These are phyloP conservation scores for Blastobasis adustella DNA, from an alignment of 2,888 invertebrate genomes.

Conservation along the genomic window DNA sequence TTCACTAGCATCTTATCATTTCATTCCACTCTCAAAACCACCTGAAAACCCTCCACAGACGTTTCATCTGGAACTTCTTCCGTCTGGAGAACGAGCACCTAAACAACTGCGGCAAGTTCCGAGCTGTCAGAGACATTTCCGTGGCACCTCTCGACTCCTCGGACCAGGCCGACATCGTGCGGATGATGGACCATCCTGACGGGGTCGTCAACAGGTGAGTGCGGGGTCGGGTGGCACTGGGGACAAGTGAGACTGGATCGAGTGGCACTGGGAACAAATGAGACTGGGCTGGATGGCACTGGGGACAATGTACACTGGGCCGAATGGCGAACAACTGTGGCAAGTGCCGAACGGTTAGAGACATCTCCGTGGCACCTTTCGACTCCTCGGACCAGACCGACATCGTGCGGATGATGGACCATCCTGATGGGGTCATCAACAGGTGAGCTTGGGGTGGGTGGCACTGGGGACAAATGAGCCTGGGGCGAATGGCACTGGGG, in stretches of 20 bases:
- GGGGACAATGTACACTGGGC: no score
- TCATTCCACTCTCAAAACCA: no score
- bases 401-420: slow-evolving; percentile 96
- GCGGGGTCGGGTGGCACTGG: no score
- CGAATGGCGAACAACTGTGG: slow-evolving; percentile 90
- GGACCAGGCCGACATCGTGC: slow-evolving; percentile 90
- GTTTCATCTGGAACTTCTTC: slow-evolving; percentile 99
- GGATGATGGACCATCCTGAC: slow-evolving; percentile 97
- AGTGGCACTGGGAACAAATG: no score
- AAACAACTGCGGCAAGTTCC: slow-evolving; percentile 99
- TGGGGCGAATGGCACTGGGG: no score
- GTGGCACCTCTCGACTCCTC: slow-evolving; percentile 95
- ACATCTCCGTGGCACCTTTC: slow-evolving; percentile 96
- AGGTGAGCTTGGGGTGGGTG: no score
- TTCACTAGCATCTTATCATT: no score
- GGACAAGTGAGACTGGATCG: no score
- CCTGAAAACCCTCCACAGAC: no score
- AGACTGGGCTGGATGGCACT: no score
- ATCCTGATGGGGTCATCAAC: slow-evolving; percentile 87
- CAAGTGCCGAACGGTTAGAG: slow-evolving; percentile 97
- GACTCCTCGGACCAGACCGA: slow-evolving; percentile 94
- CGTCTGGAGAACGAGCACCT: slow-evolving; percentile 99
- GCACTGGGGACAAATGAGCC: no score
- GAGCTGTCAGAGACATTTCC: slow-evolving; percentile 98
- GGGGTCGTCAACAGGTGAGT: slow-evolving; percentile 84